Evolutionary conservation across 53 echinoderm and acorn worm genomes (phyloP).

Genomic region (Echinometra lucunter): DNA sequence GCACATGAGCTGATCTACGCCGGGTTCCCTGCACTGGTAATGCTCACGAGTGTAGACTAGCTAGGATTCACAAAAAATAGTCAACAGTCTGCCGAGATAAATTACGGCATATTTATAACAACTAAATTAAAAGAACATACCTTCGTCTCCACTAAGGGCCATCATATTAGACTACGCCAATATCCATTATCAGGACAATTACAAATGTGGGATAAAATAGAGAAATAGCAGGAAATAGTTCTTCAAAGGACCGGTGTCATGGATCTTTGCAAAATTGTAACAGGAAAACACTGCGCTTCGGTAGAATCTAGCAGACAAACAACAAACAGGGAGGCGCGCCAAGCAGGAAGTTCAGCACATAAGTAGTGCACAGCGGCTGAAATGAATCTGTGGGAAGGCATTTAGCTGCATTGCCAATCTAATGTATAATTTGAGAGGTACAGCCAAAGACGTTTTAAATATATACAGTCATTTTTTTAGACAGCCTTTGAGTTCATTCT

Average conservation of each 20-base stretch:
- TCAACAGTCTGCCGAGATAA: slow-evolving; percentile 46
- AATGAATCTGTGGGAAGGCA: too few relatives aligned
- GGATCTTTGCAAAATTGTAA: not conserved
- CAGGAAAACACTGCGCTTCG: not conserved
- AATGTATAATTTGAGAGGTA: too few relatives aligned
- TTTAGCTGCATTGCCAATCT: too few relatives aligned
- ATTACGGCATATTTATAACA: not conserved
- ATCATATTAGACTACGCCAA: slow-evolving; percentile 54
- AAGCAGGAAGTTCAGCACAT: not conserved
- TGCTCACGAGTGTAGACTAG: not conserved
- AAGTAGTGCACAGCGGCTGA: not conserved
- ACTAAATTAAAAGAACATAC: slow-evolving; percentile 8
- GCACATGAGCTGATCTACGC: not conserved
- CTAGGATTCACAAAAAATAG: slow-evolving; percentile 14
- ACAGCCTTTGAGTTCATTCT: too few relatives aligned
- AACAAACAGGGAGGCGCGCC: not conserved
- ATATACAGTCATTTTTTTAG: too few relatives aligned
- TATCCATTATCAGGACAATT: slow-evolving; percentile 11
- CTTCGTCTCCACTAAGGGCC: slow-evolving; percentile 64
- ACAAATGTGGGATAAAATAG: not conserved
- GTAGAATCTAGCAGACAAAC: not conserved
- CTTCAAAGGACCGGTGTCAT: not conserved
- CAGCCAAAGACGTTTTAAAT: too few relatives aligned
- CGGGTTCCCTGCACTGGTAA: not conserved
- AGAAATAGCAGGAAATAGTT: not conserved